Evolutionary conservation across 2,888 invertebrate genomes (phyloP), one percentile per base, ranked within the genome.

Genomic region (Epinotia demarniana): DNA sequence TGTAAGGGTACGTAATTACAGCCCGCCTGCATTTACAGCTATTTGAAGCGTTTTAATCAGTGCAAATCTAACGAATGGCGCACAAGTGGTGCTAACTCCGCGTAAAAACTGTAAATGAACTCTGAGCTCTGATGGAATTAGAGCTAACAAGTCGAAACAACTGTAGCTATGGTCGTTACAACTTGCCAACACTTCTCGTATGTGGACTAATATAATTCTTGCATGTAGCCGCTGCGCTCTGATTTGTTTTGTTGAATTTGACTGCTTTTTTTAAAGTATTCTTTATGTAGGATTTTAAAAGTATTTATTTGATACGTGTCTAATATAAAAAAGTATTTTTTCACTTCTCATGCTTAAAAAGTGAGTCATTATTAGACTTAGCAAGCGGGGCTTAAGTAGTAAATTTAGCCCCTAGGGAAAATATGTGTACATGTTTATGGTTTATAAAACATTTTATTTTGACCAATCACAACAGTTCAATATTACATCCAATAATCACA

Each of bases 91-190:
- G 75, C 68, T 71, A 73, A 72, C 71, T 71, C 61, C 73, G 63
- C 71, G 67, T 73, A 72, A 77, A 76, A 75, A 75, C 70, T 70
- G 69, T 70, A 70, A 75, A 75, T 61, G 75, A 75, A 75, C 81
- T 78, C 77, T 43, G 75, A 75, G 71, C 81, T 78, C 78, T 83
- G 82, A 86, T 84, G 83, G 83, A 85, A 87, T 87, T 85, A 86
- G 81, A 87, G 84, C 84, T 85, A 82, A 82, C 83, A 84, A 87
- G 86, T 84, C 84, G 84, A 81, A 83, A 81, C 80, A 80, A 79
- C 80, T 81, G 78, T 72, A 80, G 74, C 79, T 79, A 79, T 78
- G 75, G 75, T 78, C 63, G 63, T 70, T 61, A 79, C 83, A 81
- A 83, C 83, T 83, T 83, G 85, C 81, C 81, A 83, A 79, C 84